A percentile compares a stretch with the other conserved stretches of the same genome.
phyloP scores from a whole-genome alignment of 2,888 invertebrate genomes.

The Pollenia griseotomentosa region DNA sequence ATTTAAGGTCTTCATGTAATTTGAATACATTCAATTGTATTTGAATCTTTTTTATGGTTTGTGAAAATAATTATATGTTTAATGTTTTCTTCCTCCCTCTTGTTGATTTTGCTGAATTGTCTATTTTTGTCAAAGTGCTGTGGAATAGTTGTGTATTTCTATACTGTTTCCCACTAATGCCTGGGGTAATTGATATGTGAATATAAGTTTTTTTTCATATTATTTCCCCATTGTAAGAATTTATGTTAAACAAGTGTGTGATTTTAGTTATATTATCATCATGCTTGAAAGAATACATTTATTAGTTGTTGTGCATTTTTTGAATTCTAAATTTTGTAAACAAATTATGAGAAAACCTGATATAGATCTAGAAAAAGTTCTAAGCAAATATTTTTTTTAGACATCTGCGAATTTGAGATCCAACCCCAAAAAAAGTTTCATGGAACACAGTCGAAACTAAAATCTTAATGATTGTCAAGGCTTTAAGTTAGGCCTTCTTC shows the following conservation, averaged over 20 bases:
- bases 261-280: slow-evolving; percentile 21
- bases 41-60: slow-evolving; percentile 9
- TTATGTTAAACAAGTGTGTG: slow-evolving; percentile 54
- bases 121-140: slow-evolving; percentile 38
- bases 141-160: slow-evolving; percentile 47
- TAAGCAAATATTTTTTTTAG: too few species aligned
- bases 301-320: background rate
- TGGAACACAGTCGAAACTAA: too few species aligned
- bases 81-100: background rate
- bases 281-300: slow-evolving; percentile 27
- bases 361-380: too few species aligned
- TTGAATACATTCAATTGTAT: slow-evolving; percentile 55
- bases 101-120: slow-evolving; percentile 3
- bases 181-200: slow-evolving; percentile 52
- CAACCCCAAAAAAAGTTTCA: too few species aligned
- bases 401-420: too few species aligned
- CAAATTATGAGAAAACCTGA: background rate
- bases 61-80: slow-evolving; percentile 4
- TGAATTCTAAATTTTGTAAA: background rate
- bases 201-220: background rate
- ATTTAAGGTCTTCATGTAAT: slow-evolving; percentile 66
- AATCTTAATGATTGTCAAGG: too few species aligned
- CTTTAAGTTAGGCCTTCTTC: too few species aligned
- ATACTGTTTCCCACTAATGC: slow-evolving; percentile 38
- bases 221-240: slow-evolving; percentile 50